Evolutionary conservation across 2,797 vertebrate genomes (phyloP).

Genomic region (Serranus cabrilla): DNA sequence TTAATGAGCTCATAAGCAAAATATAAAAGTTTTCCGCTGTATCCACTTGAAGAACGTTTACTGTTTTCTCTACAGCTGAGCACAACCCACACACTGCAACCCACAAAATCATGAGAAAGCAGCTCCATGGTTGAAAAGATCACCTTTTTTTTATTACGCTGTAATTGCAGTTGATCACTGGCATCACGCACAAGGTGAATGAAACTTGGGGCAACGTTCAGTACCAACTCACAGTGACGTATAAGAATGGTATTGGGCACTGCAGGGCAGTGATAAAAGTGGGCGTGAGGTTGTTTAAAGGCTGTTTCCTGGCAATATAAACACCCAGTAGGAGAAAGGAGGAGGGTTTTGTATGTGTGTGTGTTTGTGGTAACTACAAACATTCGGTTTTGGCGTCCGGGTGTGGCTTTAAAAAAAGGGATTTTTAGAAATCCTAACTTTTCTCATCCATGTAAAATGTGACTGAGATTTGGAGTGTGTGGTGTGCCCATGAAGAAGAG

Average conservation of each 20-base stretch:
- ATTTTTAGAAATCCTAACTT: slow-evolving; percentile 58
- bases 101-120: not conserved
- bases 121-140: slow-evolving; percentile 18
- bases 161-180: slow-evolving; percentile 8
- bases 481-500: slow-evolving; percentile 52
- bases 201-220: slow-evolving; percentile 56
- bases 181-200: slow-evolving; percentile 12
- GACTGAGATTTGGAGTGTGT: slow-evolving; percentile 38
- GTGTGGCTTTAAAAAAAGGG: slow-evolving; percentile 59
- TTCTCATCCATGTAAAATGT: slow-evolving; percentile 50
- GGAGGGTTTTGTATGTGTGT: slow-evolving; percentile 20
- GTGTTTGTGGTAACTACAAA: slow-evolving; percentile 72
- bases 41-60: slow-evolving; percentile 1
- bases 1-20: not conserved
- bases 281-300: slow-evolving; percentile 63
- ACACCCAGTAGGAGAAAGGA: slow-evolving; percentile 52
- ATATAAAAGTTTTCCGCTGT: not conserved
- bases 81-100: not conserved
- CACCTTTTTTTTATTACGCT: slow-evolving; percentile 31
- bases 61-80: not conserved
- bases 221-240: slow-evolving; percentile 28
- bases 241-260: slow-evolving; percentile 19
- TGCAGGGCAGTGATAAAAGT: slow-evolving; percentile 58
- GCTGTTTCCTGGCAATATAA: slow-evolving; percentile 72
- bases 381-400: slow-evolving; percentile 71